Percentiles rank a stretch among this genome's conserved stretches.
Conservation (phyloP, 2,113 vertebrate genomes). For the Cebidichthys violaceus region DNA sequence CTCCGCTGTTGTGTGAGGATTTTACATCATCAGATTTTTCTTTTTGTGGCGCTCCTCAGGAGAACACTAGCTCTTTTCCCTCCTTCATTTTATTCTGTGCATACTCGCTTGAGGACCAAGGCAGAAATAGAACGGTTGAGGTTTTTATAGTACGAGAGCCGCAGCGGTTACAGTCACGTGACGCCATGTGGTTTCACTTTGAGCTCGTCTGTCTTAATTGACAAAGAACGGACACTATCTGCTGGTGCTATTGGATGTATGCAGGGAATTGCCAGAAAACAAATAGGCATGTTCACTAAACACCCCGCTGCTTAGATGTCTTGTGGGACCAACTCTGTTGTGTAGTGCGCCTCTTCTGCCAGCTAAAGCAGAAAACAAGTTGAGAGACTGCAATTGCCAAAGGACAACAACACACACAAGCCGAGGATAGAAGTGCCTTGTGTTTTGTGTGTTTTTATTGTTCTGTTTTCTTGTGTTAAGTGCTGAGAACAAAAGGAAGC, state of each 20-base stretch:
- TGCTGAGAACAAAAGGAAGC: conserved; percentile 69
- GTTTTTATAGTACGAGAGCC: conserved; percentile 29
- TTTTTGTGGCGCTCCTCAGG: conserved; percentile 18
- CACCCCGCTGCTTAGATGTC: conserved; percentile 65
- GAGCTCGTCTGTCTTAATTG: conserved; percentile 67
- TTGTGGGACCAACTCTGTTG: conserved; percentile 68
- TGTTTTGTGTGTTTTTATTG: conserved; percentile 63
- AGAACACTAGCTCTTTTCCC: conserved; percentile 42
- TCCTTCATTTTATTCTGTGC: conserved; percentile 38
- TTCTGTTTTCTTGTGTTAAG: conserved; percentile 72
- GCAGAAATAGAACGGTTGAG: conserved; percentile 48
- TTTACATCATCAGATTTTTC: conserved; percentile 33
- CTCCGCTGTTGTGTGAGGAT: conserved; percentile 32
- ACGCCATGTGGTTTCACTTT: conserved; percentile 40
- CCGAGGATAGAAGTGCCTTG: conserved; percentile 52
- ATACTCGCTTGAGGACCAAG: conserved; percentile 25
- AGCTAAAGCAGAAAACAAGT: conserved; percentile 72
- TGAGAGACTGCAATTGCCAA: conserved; percentile 79
- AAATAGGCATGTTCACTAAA: conserved; percentile 71
- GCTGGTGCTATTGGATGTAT: conserved; percentile 26
- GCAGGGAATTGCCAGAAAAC: conserved; percentile 61
- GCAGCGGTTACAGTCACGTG: conserved; percentile 17
- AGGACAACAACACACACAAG: conserved; percentile 75
- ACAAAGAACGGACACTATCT: conserved; percentile 59
- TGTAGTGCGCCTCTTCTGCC: conserved; percentile 64